Base-by-base conservation (phyloP, 2,797 vertebrate species). In the Triplophysa bombifrons region DNA sequence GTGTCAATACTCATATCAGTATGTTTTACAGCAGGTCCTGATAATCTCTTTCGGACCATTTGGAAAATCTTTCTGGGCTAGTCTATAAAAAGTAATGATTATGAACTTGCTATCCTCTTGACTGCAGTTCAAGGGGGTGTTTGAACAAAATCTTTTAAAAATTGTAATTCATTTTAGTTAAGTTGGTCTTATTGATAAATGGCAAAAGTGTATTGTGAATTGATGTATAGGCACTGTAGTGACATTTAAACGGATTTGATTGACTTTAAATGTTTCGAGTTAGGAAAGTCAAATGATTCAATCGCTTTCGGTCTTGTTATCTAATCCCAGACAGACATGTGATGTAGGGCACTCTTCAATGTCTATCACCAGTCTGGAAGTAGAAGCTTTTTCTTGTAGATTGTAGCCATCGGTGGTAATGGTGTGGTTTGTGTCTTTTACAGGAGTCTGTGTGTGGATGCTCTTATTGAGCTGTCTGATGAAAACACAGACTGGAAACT, bases 401-500 rank as follows among this genome's bases (percentile, higher is more conserved):
- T 14, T 13, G 44, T 2, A 4, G 50, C 3, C 48, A 8, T 46
- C 13, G 22, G 20, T 17, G 22, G 53, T 64, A 56, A 44, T 8
- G 63, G 22, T 30, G 30, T 30, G 3, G 4, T 13, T 11, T 66
- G 8, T 80, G 69, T 69, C 51, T 55, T 58, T 13, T 72, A 84
- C 86, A 98, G 96, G 89, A 96, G 95, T 88, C 93, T 98, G 83
- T 98, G 96, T 34, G 93, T 96, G 0, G 96, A 98, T 77, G 96
- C 96, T 72, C 92, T 98, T 81, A 97, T 98, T 0, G 96, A 98
- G 86, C 92, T 98, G 20, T 96, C 96, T 2, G 96, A 98, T 87
- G 96, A 98, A 89, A 97, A 98, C 25, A 94, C 95, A 2, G 95
- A 98, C 89, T 98, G 96, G 97, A 98, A 97, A 88, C 93, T 98